Evolutionary conservation across 1,140 invertebrate genomes (phyloP), one percentile per base, ranked within the genome.

Genomic region (Aphidius gifuensis): DNA sequence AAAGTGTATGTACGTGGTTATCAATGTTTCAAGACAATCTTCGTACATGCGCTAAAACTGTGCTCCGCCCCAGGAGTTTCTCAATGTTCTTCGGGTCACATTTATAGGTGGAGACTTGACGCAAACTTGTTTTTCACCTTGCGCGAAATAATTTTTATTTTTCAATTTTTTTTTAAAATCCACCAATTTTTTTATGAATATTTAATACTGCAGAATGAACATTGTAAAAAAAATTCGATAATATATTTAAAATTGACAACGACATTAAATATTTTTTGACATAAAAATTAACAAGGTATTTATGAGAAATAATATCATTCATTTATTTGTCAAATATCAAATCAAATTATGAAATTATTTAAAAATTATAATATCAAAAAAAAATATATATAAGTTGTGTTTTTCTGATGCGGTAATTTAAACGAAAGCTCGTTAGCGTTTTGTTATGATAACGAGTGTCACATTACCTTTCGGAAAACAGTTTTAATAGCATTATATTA

Each of bases 391-490:
- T 73, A 74, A 72, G 64, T 71, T 67, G 2, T 32, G 71, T 72
- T 72, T 66, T 74, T 67, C 68, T 70, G 68, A 71, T 73, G 55
- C 70, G 69, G 71, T 73, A 74, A 75, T 71, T 71, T 65, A 66
- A 74, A 73, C 70, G 48, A 11, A 59, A 65, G 63, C 71, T 74
- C 71, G 71, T 74, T 74, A 76, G 64, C 59, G 47, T 64, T 59
- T 53, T 56, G 62, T 67, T 68, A 66, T 67, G 58, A 65, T 76
- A 76, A 76, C 72, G 74, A 76, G 72, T 76, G 69, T 74, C 74
- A 67, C 64, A 64, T 76, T 74, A 71, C 72, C 60, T 58, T 48
- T 49, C 32, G 39, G 16, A 16, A 16, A 16, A 16, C 1, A 16
- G 16, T 16, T n/a, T n/a, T n/a, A n/a, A n/a, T 16, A 16, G 16